phyloP scores from a whole-genome alignment of 2,113 vertebrate species.

The Cryptotis parvus region DNA sequence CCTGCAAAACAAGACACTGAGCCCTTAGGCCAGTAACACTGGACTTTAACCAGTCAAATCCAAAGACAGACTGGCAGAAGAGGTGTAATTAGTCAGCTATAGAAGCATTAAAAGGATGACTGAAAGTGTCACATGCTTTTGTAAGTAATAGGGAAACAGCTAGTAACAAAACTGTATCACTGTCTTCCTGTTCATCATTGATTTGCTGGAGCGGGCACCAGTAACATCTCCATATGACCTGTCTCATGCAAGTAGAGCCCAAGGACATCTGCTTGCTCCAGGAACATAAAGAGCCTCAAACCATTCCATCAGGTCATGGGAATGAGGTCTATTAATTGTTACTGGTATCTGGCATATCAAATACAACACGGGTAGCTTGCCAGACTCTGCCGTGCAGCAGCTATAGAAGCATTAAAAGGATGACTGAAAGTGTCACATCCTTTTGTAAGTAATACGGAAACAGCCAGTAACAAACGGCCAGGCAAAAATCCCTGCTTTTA shows the following conservation, averaged over 20 bases:
- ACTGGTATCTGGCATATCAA: no score
- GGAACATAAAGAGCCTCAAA: no score
- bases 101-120: background rate
- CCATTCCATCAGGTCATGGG: no score
- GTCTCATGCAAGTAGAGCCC: no score
- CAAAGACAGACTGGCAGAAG: background rate
- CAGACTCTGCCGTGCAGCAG: no score
- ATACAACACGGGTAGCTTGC: no score
- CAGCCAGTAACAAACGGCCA: background rate
- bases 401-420: background rate
- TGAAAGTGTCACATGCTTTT: background rate
- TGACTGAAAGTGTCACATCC: background rate
- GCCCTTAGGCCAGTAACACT: background rate
- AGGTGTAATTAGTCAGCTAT: background rate
- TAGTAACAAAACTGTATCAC: no score
- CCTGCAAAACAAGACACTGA: background rate
- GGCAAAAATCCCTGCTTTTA: background rate
- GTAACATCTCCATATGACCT: no score
- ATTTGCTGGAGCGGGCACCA: no score
- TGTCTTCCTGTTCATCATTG: no score
- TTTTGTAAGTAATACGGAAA: background rate
- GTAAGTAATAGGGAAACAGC: background rate
- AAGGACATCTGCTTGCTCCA: no score
- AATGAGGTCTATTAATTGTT: no score
- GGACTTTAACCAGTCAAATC: conserved; percentile 38